phyloP scores from a whole-genome alignment of 2,888 invertebrate species.

The Torymus aiolomorphi region DNA sequence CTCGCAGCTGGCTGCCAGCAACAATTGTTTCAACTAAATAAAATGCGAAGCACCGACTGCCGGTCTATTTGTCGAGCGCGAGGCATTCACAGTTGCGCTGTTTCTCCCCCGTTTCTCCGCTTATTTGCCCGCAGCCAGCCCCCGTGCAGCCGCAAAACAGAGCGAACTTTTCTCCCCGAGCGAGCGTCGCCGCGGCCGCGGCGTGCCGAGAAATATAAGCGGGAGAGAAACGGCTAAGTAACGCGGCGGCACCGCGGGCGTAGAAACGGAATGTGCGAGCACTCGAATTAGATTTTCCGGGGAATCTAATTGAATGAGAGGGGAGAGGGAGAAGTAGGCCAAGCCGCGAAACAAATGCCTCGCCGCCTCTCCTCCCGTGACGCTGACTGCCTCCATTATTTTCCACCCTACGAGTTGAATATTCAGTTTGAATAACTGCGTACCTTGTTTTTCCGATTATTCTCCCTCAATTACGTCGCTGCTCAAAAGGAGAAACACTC shows the following conservation, averaged over 20 bases:
- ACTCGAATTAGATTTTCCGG: constrained; percentile 50
- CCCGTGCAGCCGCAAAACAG: too few species aligned
- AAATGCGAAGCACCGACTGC: neutral
- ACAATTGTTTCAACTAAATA: constrained; percentile 20
- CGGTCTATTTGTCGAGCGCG: neutral
- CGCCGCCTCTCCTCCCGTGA: too few species aligned
- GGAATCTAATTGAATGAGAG: constrained; percentile 42
- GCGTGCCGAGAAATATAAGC: constrained; percentile 32
- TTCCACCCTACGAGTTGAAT: constrained; percentile 41
- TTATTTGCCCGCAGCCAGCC: too few species aligned
- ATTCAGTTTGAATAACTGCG: constrained; percentile 48
- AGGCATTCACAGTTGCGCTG: neutral
- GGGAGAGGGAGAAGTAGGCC: constrained; percentile 12
- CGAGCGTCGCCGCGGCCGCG: neutral
- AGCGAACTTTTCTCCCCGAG: neutral
- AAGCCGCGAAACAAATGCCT: constrained; percentile 28
- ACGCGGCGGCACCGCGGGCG: constrained; percentile 11
- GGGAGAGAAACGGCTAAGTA: neutral
- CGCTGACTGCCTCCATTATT: constrained; percentile 47
- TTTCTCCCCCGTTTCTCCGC: too few species aligned
- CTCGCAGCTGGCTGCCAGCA: neutral
- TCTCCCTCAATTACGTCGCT: constrained; percentile 30
- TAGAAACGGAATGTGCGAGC: constrained; percentile 31
- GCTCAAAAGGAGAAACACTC: constrained; percentile 12
- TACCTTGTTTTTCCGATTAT: constrained; percentile 45